Conservation (phyloP, 2,888 invertebrate species). For the Drosophila pseudotalamancana region DNA sequence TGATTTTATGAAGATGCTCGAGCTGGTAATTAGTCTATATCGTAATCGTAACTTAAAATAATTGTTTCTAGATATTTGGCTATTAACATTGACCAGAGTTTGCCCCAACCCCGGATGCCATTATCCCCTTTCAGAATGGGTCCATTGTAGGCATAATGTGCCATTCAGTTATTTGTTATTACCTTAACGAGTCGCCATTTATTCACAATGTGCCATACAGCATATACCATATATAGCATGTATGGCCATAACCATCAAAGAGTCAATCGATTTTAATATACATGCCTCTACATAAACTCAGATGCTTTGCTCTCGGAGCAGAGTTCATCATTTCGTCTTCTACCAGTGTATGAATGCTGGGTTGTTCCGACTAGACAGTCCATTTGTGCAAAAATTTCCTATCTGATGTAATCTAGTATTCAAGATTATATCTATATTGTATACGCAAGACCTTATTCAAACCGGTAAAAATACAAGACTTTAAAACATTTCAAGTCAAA, state of each 20-base stretch:
- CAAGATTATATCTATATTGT: no score
- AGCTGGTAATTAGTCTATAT: slow-evolving; percentile 48
- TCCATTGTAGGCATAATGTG: slow-evolving; percentile 49
- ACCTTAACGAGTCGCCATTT: slow-evolving; percentile 53
- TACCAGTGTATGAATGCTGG: background rate
- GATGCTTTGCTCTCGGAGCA: slow-evolving; percentile 4
- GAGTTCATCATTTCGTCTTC: slow-evolving; percentile 7
- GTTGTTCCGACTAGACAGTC: background rate
- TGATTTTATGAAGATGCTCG: slow-evolving; percentile 37
- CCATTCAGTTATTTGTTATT: slow-evolving; percentile 68
- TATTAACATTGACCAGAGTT: slow-evolving; percentile 4
- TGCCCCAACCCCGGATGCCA: slow-evolving; percentile 4
- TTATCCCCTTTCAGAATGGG: slow-evolving; percentile 33
- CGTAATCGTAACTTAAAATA: slow-evolving; percentile 6
- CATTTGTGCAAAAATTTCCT: no score
- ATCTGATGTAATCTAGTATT: no score
- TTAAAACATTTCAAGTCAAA: no score
- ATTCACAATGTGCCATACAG: slow-evolving; percentile 28
- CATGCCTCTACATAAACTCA: slow-evolving; percentile 20
- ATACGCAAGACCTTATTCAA: no score
- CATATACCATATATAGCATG: slow-evolving; percentile 2
- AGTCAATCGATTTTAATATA: slow-evolving; percentile 68
- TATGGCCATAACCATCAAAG: slow-evolving; percentile 41
- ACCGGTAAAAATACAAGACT: no score
- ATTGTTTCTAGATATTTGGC: background rate